Percentiles rank a stretch among this genome's conserved stretches.
Conservation (phyloP, 92 coral and sea anemone species). For the Siderastrea radians region DNA sequence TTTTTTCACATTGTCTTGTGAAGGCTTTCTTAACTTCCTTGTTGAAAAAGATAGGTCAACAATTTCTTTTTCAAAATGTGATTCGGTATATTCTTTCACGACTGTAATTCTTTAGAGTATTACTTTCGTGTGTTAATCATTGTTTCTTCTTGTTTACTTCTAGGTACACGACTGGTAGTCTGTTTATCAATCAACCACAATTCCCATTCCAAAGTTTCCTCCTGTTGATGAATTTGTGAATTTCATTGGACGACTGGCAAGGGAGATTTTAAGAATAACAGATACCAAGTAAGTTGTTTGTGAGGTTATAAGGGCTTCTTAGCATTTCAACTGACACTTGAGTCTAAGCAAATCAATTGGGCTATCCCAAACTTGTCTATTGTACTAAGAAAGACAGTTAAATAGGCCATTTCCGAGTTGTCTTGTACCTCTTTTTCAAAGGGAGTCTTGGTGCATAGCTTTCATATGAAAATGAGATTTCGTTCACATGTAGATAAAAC, state of each 20-base stretch:
- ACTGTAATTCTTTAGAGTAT: too few species aligned
- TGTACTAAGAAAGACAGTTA: too few species aligned
- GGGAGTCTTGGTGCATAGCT: not conserved
- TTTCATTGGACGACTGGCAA: conserved; percentile 96
- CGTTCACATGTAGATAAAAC: too few species aligned
- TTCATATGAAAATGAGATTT: too few species aligned
- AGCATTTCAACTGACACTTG: too few species aligned
- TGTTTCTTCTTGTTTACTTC: not conserved
- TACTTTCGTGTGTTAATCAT: too few species aligned
- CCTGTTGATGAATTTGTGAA: conserved; percentile 98
- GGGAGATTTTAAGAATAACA: conserved; percentile 95
- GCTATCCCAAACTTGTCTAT: not conserved
- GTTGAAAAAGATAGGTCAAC: too few species aligned
- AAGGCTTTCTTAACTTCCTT: too few species aligned
- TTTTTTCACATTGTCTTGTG: too few species aligned
- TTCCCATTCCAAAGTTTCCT: conserved; percentile 98
- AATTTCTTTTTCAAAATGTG: too few species aligned
- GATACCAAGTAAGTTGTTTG: conserved; percentile 82
- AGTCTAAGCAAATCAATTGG: too few species aligned
- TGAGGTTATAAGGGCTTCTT: not conserved
- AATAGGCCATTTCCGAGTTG: conserved; percentile 13
- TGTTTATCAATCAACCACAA: conserved; percentile 96
- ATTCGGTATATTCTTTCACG: too few species aligned
- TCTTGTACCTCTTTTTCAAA: not conserved
- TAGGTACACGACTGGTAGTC: conserved; percentile 97